Base-by-base conservation (phyloP, 2,113 vertebrate genomes). In the Trogon melanurus region DNA sequence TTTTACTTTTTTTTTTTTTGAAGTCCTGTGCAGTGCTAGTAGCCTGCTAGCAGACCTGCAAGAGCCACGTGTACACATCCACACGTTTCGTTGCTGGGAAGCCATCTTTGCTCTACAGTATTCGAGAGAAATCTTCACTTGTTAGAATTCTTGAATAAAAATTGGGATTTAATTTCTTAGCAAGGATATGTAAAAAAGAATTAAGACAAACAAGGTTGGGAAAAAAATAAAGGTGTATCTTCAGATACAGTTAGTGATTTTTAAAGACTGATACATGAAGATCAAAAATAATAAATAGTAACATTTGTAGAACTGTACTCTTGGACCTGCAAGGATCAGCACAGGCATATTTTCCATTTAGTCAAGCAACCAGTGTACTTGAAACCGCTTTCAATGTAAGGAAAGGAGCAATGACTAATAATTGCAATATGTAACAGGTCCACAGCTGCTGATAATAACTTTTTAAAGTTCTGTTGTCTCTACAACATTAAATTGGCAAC, bases 31-130 rank as follows among this genome's bases (percentile, higher is more conserved):
- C 23, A 50, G 19, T 44, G 30, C 51, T 58, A 29, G 57, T 88
- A 54, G 17, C 13, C 17, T 88, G 54, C 18, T 85, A 53, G 14
- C 18, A 87, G 76, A 54, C 18, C 19, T 60, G 38, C 38, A 56
- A 58, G 32, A 61, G 9, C 12, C 2, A 34, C 11, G 53, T 5
- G 60, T 8, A 56, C 26, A 8, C 9, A 26, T 32, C 29, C 11
- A 4, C 9, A 5, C 1, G 0, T 3, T 64, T 27, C 50, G 11
- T 12, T 65, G 44, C 32, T 66, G 54, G 13, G 11, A 38, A n/a
- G 64, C 36, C 23, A n/a, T 13, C 56, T 58, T 53, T 38, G 27
- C 16, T 44, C 2, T 26, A 16, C 7, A 12, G 53, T 23, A 48
- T n/a, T 69, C 7, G 2, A 9, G 25, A 74, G 27, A 57, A 61